Percentiles rank a stretch among this genome's conserved stretches.
Conservation (phyloP, 2,888 invertebrate genomes). For the Conchocele bisecta region DNA sequence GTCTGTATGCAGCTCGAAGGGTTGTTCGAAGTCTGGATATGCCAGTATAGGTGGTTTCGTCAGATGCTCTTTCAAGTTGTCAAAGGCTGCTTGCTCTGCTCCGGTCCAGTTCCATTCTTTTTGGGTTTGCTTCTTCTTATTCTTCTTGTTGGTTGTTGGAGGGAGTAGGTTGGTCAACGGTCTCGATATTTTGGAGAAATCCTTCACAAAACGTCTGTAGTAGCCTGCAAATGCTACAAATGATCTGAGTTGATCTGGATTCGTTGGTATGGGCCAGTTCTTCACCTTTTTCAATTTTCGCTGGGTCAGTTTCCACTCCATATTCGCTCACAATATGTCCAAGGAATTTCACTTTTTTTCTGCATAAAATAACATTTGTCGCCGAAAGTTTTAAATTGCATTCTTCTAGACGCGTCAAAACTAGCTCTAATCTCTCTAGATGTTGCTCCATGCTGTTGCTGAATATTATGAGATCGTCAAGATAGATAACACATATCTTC, state of each 20-base stretch:
- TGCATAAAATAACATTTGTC: background rate
- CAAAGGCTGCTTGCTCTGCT: background rate
- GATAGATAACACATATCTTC: constrained; percentile 39
- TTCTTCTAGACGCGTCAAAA: constrained; percentile 30
- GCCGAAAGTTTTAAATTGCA: constrained; percentile 37
- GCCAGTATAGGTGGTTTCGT: constrained; percentile 12
- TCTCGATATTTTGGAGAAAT: background rate
- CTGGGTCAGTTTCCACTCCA: constrained; percentile 12
- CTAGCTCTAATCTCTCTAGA: constrained; percentile 28
- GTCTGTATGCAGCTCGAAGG: constrained; percentile 42
- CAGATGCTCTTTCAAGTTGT: background rate
- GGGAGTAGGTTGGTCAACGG: background rate
- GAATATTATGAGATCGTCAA: constrained; percentile 60
- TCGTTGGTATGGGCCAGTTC: constrained; percentile 4
- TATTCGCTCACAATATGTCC: constrained; percentile 26
- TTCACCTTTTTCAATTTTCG: constrained; percentile 2
- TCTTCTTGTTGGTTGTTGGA: background rate
- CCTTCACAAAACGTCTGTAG: constrained; percentile 6
- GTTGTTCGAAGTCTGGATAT: constrained; percentile 20
- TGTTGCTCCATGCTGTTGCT: constrained; percentile 37
- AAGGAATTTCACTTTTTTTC: constrained; percentile 43
- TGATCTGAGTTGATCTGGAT: constrained; percentile 2
- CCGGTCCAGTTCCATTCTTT: too few relatives aligned
- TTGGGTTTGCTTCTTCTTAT: too few relatives aligned
- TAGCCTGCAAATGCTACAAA: constrained; percentile 12